phyloP scores from a whole-genome alignment of 23 tunicate species.

The Corella eumyota region DNA sequence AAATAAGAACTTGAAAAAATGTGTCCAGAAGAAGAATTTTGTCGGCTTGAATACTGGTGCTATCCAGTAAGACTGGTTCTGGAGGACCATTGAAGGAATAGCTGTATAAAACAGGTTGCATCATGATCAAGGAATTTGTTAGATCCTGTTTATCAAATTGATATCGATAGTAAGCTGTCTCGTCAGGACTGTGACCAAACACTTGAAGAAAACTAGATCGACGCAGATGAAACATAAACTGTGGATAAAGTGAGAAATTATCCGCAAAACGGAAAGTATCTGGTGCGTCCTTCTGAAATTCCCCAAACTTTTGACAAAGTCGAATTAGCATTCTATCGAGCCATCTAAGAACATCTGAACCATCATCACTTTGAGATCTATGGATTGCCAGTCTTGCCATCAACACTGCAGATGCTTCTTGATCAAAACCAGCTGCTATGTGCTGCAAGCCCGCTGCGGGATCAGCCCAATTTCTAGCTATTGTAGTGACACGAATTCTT shows the following conservation, averaged over 20 bases:
- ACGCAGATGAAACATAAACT: conserved; percentile 98
- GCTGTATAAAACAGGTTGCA: conserved; percentile 89
- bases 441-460: conserved; percentile 61
- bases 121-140: conserved; percentile 89
- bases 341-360: conserved; percentile 93
- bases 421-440: conserved; percentile 92
- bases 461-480: conserved; percentile 96
- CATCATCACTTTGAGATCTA: conserved; percentile 65
- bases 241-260: conserved; percentile 93
- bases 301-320: conserved; percentile 97
- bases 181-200: conserved; percentile 98
- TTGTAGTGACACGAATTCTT: conserved; percentile 78
- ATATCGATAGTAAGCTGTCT: conserved; percentile 92
- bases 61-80: conserved; percentile 96
- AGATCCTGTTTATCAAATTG: conserved; percentile 88
- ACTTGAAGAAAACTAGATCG: conserved; percentile 94
- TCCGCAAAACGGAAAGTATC: conserved; percentile 86
- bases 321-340: conserved; percentile 89
- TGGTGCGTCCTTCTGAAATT: conserved; percentile 77
- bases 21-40: conserved; percentile 88
- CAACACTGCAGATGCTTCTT: conserved; percentile 86
- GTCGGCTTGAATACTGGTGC: conserved; percentile 86
- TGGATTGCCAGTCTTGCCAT: conserved; percentile 93
- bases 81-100: conserved; percentile 98
- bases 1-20: conserved; percentile 95